Conservation (phyloP, 2,113 vertebrate species). For the Pogona vitticeps region DNA sequence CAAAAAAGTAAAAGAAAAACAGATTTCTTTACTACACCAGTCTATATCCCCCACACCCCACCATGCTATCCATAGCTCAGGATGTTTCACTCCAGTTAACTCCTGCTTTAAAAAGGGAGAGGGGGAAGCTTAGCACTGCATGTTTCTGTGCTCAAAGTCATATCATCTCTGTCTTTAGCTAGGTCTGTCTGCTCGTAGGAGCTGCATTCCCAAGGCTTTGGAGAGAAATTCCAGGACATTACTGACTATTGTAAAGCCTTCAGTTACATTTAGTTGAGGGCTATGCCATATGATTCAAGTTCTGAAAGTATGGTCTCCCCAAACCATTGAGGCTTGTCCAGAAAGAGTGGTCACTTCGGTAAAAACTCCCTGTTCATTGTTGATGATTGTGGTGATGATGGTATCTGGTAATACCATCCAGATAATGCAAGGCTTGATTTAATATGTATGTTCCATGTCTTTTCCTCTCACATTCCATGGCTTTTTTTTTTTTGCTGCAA, state of each 20-base stretch:
- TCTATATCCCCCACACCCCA: background rate
- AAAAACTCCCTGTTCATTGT: no score
- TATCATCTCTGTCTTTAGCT: background rate
- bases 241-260: background rate
- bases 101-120: background rate
- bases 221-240: background rate
- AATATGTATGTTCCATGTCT: no score
- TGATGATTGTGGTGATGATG: no score
- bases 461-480: no score
- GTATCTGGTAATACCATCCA: no score
- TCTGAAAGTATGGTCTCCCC: background rate
- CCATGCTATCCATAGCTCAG: background rate
- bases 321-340: no score
- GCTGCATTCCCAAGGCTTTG: background rate
- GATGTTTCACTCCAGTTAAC: background rate
- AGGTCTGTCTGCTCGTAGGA: no score
- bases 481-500: no score
- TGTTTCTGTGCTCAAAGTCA: background rate
- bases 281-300: background rate
- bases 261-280: background rate
- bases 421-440: no score
- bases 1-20: background rate
- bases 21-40: background rate
- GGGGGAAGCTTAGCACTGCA: background rate
- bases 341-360: no score